Percentiles rank a stretch among this genome's conserved stretches.
Conservation (phyloP, 2,113 vertebrate genomes). For the Salminus brasiliensis region DNA sequence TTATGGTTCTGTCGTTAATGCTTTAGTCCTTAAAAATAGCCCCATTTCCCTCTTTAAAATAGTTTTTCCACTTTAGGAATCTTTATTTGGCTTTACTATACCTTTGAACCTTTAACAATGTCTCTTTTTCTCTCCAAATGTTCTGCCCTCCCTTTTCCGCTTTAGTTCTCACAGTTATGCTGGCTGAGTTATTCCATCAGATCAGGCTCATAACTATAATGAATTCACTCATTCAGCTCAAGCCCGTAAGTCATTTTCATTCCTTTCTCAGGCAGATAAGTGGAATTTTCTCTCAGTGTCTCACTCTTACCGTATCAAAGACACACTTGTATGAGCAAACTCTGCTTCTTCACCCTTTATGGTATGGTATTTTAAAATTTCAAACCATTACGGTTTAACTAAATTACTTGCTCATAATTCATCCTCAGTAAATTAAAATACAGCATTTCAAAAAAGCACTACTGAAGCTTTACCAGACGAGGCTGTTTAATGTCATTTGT, state of each 20-base stretch:
- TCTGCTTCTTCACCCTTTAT: not conserved
- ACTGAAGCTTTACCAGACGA: not conserved
- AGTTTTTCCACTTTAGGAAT: not conserved
- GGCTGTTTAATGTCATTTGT: not conserved
- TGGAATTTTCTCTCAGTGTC: not conserved
- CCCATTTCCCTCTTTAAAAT: not conserved
- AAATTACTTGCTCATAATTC: not conserved
- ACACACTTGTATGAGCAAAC: not conserved
- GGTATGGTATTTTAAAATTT: not conserved
- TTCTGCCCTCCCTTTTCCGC: not conserved
- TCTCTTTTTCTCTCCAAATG: conserved; percentile 25
- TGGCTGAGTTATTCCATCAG: not conserved
- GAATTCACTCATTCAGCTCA: not conserved
- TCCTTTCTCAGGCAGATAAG: not conserved
- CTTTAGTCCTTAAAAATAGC: conserved; percentile 48
- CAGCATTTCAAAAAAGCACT: not conserved
- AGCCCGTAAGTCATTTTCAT: not conserved
- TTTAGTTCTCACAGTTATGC: not conserved
- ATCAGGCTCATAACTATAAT: not conserved
- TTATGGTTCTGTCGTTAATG: not conserved
- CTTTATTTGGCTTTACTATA: conserved; percentile 19
- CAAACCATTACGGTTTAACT: not conserved
- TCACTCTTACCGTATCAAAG: not conserved
- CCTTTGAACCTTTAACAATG: conserved; percentile 6
- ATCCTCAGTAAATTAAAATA: not conserved